These are phyloP conservation scores for Tenthredo amoena DNA, from an alignment of 2,888 invertebrate genomes.

Conservation along the genomic window DNA sequence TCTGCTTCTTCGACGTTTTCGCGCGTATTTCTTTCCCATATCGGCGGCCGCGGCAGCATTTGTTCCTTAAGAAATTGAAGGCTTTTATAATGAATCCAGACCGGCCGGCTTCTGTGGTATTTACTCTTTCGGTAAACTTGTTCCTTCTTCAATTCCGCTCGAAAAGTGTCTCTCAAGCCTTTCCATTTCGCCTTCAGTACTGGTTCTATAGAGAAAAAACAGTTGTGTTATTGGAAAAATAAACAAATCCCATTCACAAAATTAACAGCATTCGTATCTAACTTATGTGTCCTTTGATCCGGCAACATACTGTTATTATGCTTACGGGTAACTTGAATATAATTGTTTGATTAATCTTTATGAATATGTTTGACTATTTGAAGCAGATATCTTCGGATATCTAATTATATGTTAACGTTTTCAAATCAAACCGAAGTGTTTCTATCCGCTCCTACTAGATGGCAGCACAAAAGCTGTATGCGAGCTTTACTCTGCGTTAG, in stretches of 20 bases:
- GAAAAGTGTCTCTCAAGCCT: constrained; percentile 75
- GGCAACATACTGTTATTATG: too few relatives aligned
- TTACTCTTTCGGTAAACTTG: constrained; percentile 71
- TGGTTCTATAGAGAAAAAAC: constrained; percentile 66
- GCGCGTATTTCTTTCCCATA: constrained; percentile 70
- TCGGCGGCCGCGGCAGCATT: constrained; percentile 74
- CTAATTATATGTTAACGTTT: neutral
- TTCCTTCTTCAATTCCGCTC: constrained; percentile 75
- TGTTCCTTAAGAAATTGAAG: constrained; percentile 76
- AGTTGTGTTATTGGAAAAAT: neutral
- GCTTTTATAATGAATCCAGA: constrained; percentile 76
- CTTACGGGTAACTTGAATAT: neutral
- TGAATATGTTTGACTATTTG: neutral
- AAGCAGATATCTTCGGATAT: neutral
- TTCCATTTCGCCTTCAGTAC: constrained; percentile 75
- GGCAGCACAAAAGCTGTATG: constrained; percentile 8
- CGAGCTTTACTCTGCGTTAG: neutral
- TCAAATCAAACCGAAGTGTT: neutral
- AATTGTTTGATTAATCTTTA: too few relatives aligned
- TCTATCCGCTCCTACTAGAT: neutral
- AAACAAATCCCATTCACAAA: neutral
- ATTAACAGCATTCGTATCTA: neutral
- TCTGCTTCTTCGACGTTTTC: constrained; percentile 59
- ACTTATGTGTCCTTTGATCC: neutral
- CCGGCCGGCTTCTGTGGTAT: constrained; percentile 70